Percentiles rank a stretch among this genome's conserved stretches.
Evolutionary conservation across 2,888 invertebrate species (phyloP).

Genomic region (Mellilla xanthometata): DNA sequence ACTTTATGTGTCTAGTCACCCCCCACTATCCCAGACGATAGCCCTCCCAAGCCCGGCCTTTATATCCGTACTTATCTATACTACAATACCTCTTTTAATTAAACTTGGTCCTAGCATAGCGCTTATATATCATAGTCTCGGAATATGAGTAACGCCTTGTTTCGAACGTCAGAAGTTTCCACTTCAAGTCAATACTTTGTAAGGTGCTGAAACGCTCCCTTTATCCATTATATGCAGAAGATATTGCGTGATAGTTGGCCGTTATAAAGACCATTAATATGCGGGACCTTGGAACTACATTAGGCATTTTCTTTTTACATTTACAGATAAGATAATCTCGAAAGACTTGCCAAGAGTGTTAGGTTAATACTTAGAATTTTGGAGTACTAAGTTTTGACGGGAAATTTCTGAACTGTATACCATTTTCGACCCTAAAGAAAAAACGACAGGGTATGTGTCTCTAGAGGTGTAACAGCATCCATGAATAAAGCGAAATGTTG

Average conservation of each 20-base stretch:
- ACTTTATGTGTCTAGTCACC: constrained; percentile 54
- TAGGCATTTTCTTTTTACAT: constrained; percentile 12
- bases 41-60: constrained; percentile 3
- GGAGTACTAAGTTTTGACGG: too few relatives aligned
- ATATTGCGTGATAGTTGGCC: constrained; percentile 11
- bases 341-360: too few relatives aligned
- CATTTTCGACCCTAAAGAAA: too few relatives aligned
- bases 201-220: constrained; percentile 6
- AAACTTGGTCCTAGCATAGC: constrained; percentile 24
- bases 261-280: constrained; percentile 10
- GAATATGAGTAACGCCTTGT: background rate
- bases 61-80: background rate
- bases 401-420: too few relatives aligned
- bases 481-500: too few relatives aligned
- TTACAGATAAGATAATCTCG: too few relatives aligned
- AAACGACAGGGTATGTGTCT: too few relatives aligned
- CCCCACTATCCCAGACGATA: constrained; percentile 29
- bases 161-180: too few relatives aligned
- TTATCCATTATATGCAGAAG: constrained; percentile 13
- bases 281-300: constrained; percentile 10
- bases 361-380: too few relatives aligned
- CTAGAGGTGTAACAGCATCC: too few relatives aligned
- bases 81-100: constrained; percentile 24
- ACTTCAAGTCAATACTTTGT: too few relatives aligned
- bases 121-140: constrained; percentile 17